Conservation (phyloP, 2,888 invertebrate species). For the Malthinus seriepunctatus region DNA sequence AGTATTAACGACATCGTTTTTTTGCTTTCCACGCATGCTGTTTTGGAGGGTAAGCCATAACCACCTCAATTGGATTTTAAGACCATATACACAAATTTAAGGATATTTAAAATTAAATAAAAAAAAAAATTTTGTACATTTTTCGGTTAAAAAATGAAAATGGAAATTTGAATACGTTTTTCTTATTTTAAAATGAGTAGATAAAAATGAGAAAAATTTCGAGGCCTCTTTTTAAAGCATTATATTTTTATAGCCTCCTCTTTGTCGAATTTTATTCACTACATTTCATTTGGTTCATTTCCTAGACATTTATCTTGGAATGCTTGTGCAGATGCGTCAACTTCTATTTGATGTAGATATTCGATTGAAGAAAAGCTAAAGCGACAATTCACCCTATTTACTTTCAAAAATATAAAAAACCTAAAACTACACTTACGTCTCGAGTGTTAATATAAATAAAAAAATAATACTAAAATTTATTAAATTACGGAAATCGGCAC, state of each 20-base stretch:
- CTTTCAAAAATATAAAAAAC: constrained; percentile 9
- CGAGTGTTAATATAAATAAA: too few species aligned
- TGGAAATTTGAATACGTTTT: constrained; percentile 36
- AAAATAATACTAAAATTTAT: too few species aligned
- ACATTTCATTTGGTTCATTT: constrained; percentile 27
- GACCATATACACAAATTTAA: constrained; percentile 23
- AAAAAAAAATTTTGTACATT: constrained; percentile 33
- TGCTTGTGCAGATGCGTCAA: constrained; percentile 17
- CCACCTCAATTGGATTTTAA: constrained; percentile 31
- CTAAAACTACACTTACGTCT: not conserved
- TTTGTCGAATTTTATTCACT: constrained; percentile 27
- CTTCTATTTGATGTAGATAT: constrained; percentile 23
- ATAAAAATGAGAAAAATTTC: constrained; percentile 17
- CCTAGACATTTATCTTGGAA: constrained; percentile 21
- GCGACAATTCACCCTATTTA: constrained; percentile 12
- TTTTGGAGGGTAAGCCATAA: constrained; percentile 12
- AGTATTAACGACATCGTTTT: constrained; percentile 12
- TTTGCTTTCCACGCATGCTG: constrained; percentile 5
- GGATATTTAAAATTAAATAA: constrained; percentile 30
- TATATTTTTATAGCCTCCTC: constrained; percentile 24
- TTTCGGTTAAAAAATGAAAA: constrained; percentile 33
- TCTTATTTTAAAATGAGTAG: constrained; percentile 25
- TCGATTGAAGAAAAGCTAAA: constrained; percentile 18
- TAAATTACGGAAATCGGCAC: not conserved
- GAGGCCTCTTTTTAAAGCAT: constrained; percentile 21